Evolutionary conservation across 2,113 vertebrate species (phyloP).

Genomic region (Melanostigma gelatinosum): DNA sequence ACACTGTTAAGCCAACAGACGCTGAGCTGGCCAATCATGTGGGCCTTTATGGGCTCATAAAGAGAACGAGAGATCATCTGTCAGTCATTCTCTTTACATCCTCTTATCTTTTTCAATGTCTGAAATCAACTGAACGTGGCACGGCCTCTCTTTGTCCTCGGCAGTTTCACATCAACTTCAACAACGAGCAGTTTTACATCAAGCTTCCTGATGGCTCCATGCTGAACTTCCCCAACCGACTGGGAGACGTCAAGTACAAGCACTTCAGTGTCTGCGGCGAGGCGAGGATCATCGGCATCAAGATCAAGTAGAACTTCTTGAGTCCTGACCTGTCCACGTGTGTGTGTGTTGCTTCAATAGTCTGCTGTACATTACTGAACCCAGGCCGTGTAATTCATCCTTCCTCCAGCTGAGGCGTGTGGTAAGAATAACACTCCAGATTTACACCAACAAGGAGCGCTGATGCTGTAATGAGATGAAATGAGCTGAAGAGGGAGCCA

Average conservation of each 20-base stretch:
- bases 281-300: constrained; percentile 71
- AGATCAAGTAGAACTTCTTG: constrained; percentile 72
- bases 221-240: constrained; percentile 81
- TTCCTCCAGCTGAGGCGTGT: not conserved
- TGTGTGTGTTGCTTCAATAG: constrained; percentile 8
- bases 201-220: constrained; percentile 77
- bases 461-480: constrained; percentile 28
- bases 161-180: constrained; percentile 80
- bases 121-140: not conserved
- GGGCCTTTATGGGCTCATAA: constrained; percentile 34
- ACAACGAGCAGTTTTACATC: constrained; percentile 77
- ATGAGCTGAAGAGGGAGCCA: constrained; percentile 47
- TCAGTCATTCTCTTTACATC: not conserved
- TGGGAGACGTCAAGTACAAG: constrained; percentile 78
- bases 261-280: constrained; percentile 72
- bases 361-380: constrained; percentile 13
- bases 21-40: not conserved
- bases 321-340: not conserved
- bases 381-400: not conserved
- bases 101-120: not conserved
- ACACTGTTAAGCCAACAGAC: constrained; percentile 15
- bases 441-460: not conserved
- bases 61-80: constrained; percentile 5
- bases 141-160: not conserved
- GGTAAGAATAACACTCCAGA: not conserved